These are phyloP conservation scores for Scolopax mira DNA, from an alignment of 2,113 vertebrate species.

Conservation along the genomic window DNA sequence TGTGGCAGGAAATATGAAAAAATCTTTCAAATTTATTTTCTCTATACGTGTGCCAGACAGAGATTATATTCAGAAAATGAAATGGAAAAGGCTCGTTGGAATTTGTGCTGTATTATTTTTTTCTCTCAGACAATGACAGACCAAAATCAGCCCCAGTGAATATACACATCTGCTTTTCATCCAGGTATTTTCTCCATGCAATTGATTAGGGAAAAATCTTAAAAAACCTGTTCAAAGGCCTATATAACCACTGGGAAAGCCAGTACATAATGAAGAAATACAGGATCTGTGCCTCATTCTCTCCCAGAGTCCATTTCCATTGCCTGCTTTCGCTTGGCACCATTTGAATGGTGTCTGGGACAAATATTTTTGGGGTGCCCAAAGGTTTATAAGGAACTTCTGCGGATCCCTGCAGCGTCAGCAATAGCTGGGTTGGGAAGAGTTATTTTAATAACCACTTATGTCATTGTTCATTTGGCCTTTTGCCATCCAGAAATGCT, in stretches of 20 bases:
- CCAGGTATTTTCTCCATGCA: not conserved
- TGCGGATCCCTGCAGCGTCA: not conserved
- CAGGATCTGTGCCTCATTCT: not conserved
- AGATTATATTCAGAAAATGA: not conserved
- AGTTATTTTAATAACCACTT: slow-evolving; percentile 26
- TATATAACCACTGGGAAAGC: not conserved
- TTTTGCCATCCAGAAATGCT: slow-evolving; percentile 49
- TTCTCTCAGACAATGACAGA: not conserved
- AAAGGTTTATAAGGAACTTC: not conserved
- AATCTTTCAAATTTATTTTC: not conserved
- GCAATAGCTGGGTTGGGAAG: slow-evolving; percentile 1
- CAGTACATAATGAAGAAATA: not conserved
- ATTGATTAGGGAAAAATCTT: not conserved
- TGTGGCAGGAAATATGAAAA: not conserved
- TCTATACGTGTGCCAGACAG: not conserved
- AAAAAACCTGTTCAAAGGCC: not conserved
- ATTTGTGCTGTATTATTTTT: not conserved
- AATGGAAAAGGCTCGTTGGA: not conserved
- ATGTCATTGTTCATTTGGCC: slow-evolving; percentile 22
- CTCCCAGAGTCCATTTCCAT: not conserved
- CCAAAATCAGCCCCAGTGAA: not conserved
- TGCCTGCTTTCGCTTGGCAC: not conserved
- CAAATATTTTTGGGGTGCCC: not conserved
- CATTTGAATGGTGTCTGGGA: not conserved
- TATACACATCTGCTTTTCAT: not conserved